A percentile compares a stretch with the other conserved stretches of the same genome.
phyloP scores from a whole-genome alignment of 2,888 invertebrate species.

The Adineta ricciae region DNA sequence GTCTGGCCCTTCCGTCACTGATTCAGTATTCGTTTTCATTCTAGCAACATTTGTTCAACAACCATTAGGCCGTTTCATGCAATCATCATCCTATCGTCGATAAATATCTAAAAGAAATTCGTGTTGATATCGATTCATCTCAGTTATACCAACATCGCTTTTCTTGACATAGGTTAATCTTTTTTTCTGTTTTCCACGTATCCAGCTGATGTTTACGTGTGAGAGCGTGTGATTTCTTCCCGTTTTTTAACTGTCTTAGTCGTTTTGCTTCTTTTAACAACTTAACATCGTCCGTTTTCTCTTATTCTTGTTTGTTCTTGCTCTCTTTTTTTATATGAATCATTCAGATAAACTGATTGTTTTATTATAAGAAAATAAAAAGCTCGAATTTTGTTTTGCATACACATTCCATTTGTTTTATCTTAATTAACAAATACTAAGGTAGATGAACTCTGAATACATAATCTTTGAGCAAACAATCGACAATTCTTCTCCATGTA shows the following conservation, averaged over 20 bases:
- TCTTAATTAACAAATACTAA: no score
- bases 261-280: not conserved
- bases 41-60: not conserved
- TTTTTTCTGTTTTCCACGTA: not conserved
- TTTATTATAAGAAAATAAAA: not conserved
- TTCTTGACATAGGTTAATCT: not conserved
- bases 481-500: no score
- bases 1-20: not conserved
- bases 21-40: not conserved
- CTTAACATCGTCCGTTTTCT: not conserved
- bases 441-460: no score
- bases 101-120: not conserved
- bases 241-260: not conserved
- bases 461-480: no score
- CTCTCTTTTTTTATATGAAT: not conserved
- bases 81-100: not conserved
- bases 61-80: not conserved
- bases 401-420: not conserved
- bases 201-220: not conserved
- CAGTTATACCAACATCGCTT: not conserved
- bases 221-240: not conserved
- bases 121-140: not conserved
- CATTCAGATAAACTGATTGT: not conserved
- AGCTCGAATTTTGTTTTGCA: not conserved
- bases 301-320: not conserved